Conservation (phyloP, 1,140 invertebrate species). For the Papilio polytes region DNA sequence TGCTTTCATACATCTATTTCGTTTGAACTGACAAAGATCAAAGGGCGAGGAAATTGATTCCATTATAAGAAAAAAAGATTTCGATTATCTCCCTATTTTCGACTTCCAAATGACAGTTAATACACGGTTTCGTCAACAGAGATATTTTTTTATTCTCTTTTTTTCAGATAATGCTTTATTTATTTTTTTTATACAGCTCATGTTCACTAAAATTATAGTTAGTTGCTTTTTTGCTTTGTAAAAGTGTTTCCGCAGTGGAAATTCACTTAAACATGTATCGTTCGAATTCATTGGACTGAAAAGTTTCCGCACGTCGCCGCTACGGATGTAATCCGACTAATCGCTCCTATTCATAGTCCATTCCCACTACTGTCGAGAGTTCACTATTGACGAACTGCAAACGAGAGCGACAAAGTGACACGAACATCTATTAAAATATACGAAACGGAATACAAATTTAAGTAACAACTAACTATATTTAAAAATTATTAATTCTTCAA, state of each 20-base stretch:
- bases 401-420: not conserved
- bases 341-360: constrained; percentile 21
- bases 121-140: not conserved
- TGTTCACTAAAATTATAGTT: not conserved
- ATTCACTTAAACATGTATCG: not conserved
- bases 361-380: not conserved
- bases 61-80: constrained; percentile 2
- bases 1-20: not conserved
- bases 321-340: constrained; percentile 24
- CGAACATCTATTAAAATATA: not conserved
- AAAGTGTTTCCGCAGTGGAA: not conserved
- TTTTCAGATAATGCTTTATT: too few relatives aligned
- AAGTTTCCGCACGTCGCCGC: constrained; percentile 11
- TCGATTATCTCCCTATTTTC: not conserved
- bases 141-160: not conserved
- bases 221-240: not conserved
- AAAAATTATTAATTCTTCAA: too few relatives aligned
- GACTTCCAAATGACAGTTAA: not conserved
- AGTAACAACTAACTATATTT: not conserved
- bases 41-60: constrained; percentile 6
- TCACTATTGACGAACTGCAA: constrained; percentile 1
- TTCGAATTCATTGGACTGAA: constrained; percentile 8
- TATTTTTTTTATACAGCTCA: too few relatives aligned
- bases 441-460: not conserved
- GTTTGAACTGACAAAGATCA: not conserved